phyloP scores from a whole-genome alignment of 2,113 vertebrate genomes.

The Rhinopomastus cyanomelas region DNA sequence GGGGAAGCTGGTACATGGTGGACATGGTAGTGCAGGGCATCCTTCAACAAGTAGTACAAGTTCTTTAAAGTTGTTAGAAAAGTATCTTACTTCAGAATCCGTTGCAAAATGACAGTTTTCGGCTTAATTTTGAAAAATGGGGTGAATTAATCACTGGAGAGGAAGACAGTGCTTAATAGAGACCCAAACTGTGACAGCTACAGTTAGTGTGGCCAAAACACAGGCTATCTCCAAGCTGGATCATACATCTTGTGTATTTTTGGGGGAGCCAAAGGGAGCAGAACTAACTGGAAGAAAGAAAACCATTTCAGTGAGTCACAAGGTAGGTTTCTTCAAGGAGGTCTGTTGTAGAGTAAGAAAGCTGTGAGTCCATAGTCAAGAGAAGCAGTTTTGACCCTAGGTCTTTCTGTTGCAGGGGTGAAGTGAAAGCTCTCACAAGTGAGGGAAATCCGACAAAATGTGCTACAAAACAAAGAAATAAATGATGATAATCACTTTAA shows the following conservation, averaged over 20 bases:
- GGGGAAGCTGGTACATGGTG: background rate
- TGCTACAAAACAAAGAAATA: background rate
- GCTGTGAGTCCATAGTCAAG: background rate
- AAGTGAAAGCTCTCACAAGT: background rate
- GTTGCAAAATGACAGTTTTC: background rate
- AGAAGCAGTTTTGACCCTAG: background rate
- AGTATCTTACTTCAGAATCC: background rate
- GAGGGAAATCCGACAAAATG: background rate
- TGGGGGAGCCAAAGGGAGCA: background rate
- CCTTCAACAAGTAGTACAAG: background rate
- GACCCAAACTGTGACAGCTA: background rate
- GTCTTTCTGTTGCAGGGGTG: background rate
- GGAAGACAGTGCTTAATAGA: background rate
- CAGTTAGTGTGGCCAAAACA: background rate
- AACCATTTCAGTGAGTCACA: background rate
- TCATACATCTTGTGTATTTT: background rate
- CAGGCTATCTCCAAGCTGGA: background rate
- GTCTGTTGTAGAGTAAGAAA: background rate
- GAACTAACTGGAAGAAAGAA: background rate
- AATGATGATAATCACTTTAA: background rate
- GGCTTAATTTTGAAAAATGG: background rate
- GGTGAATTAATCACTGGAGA: background rate
- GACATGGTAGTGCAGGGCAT: accelerated
- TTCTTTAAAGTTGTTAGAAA: background rate
- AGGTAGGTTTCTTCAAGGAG: background rate